Evolutionary conservation across 2,113 vertebrate species (phyloP).

Genomic region (Chinchilla lanigera): DNA sequence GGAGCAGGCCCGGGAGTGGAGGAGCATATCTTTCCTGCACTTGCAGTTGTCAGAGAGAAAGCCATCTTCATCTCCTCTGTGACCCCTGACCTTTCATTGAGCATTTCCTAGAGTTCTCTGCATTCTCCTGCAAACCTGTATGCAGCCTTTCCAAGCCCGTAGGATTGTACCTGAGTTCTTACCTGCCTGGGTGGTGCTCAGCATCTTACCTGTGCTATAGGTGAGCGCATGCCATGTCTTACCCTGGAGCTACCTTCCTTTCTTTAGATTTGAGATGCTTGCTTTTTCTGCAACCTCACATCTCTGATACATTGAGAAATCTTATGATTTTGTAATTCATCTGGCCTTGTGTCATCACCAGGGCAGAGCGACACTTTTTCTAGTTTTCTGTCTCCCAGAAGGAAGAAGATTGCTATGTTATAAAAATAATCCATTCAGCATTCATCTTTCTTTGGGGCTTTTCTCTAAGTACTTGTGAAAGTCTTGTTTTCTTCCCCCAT

Average conservation of each 20-base stretch:
- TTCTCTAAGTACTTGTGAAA: neutral
- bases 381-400: neutral
- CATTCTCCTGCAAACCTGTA: neutral
- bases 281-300: neutral
- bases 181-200: neutral
- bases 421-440: neutral
- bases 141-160: rapidly evolving
- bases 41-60: rapidly evolving
- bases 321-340: neutral
- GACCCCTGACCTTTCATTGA: neutral
- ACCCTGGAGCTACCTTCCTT: neutral
- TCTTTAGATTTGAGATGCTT: neutral
- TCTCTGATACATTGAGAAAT: neutral
- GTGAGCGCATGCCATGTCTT: rapidly evolving
- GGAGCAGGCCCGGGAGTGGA: neutral
- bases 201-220: neutral
- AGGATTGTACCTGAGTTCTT: neutral
- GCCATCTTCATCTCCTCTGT: neutral
- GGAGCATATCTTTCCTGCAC: neutral
- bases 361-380: neutral
- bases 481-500: neutral
- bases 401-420: neutral
- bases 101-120: neutral
- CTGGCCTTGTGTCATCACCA: neutral
- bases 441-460: slow-evolving; percentile 1